Percentiles rank a stretch among this genome's conserved stretches.
Evolutionary conservation across 2,113 vertebrate genomes (phyloP).

Genomic region (Dasyprocta punctata): DNA sequence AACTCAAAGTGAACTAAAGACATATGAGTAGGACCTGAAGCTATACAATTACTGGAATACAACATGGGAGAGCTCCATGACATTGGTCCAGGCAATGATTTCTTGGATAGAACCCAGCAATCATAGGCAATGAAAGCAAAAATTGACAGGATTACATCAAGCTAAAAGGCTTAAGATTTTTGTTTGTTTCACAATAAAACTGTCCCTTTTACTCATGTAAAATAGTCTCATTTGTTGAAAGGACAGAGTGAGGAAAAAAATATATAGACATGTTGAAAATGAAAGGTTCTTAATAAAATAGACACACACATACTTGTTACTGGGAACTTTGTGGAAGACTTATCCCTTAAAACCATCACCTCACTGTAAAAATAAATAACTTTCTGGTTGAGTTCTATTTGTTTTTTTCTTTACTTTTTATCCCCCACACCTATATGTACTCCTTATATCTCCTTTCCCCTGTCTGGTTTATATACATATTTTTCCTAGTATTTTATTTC

Average conservation of each 20-base stretch:
- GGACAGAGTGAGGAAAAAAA: background rate
- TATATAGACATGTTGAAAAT: background rate
- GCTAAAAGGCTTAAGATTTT: background rate
- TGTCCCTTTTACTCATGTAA: background rate
- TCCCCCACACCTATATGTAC: background rate
- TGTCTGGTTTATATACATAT: background rate
- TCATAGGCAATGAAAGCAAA: background rate
- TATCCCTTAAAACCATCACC: background rate
- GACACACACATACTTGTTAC: background rate
- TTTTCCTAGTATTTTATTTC: background rate
- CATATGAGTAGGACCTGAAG: background rate
- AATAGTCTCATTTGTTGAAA: background rate
- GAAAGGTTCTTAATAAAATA: background rate
- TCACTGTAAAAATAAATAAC: background rate
- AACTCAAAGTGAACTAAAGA: background rate
- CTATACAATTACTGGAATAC: background rate
- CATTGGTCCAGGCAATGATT: background rate
- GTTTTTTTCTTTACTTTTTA: background rate
- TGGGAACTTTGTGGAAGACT: background rate
- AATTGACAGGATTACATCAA: background rate
- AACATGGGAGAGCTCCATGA: background rate
- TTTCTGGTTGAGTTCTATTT: background rate
- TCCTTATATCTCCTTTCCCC: background rate
- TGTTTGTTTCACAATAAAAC: background rate
- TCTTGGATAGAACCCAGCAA: background rate